Evolutionary conservation across 2,797 vertebrate genomes (phyloP).

Genomic region (Australoheros facetus): DNA sequence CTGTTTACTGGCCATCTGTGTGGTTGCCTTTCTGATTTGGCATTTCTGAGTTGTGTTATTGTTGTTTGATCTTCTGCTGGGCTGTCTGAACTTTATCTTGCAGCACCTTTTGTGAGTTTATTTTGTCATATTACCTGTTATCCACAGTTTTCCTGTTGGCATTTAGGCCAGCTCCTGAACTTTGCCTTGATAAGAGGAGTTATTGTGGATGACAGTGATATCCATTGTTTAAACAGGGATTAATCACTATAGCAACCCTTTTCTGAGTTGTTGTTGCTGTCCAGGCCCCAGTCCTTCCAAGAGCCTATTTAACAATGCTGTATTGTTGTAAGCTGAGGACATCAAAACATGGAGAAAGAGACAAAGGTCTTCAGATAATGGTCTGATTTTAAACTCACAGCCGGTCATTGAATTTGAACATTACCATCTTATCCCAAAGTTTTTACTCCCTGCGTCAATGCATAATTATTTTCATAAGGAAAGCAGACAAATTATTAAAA

Average conservation of each 20-base stretch:
- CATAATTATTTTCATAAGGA: not conserved
- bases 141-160: not conserved
- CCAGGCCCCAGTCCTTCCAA: conserved; percentile 34
- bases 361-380: conserved; percentile 42
- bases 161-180: not conserved
- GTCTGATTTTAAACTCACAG: conserved; percentile 16
- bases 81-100: not conserved
- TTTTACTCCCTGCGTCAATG: not conserved
- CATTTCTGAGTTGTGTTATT: not conserved
- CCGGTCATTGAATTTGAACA: not conserved
- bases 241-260: conserved; percentile 61
- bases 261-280: conserved; percentile 42
- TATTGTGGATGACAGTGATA: not conserved
- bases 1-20: not conserved
- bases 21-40: not conserved
- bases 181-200: conserved; percentile 13
- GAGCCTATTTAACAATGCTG: conserved; percentile 59
- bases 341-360: conserved; percentile 43
- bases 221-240: conserved; percentile 58
- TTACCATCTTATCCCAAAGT: conserved; percentile 6
- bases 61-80: not conserved
- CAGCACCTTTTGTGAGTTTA: not conserved
- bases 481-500: too few relatives aligned
- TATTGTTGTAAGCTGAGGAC: conserved; percentile 57
- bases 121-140: not conserved